Evolutionary conservation across 2,888 invertebrate species (phyloP).

Genomic region (Phortica okadai): DNA sequence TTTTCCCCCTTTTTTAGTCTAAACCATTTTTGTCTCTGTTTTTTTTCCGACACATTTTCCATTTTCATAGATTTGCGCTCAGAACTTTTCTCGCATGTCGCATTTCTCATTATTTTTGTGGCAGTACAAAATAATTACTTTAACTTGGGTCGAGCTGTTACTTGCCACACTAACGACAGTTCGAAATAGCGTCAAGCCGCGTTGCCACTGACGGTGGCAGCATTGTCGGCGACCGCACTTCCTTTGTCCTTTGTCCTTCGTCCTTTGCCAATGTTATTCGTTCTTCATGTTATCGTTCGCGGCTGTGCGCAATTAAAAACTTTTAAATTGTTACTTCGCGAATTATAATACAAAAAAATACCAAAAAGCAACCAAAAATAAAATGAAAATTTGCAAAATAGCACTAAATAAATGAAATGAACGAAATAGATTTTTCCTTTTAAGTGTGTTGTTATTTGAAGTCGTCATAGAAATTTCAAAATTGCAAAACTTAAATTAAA

Average conservation of each 20-base stretch:
- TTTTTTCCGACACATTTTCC: too few species aligned
- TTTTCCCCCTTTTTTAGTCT: too few species aligned
- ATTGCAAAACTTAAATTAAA: conserved; percentile 69
- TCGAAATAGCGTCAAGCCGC: too few species aligned
- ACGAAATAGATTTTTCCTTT: conserved; percentile 6
- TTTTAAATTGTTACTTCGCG: conserved; percentile 51
- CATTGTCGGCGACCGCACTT: not conserved
- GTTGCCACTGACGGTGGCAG: not conserved
- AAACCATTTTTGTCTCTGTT: too few species aligned
- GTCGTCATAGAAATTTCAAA: conserved; percentile 53
- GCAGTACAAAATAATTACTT: not conserved
- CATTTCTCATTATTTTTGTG: not conserved
- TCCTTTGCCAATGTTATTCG: not conserved
- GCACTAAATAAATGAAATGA: conserved; percentile 42
- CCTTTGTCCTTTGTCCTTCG: not conserved
- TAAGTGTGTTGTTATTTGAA: conserved; percentile 11
- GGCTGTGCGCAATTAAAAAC: conserved; percentile 69
- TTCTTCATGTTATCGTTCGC: conserved; percentile 57
- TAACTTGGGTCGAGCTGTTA: not conserved
- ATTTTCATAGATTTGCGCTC: too few species aligned
- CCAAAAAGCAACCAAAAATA: conserved; percentile 4
- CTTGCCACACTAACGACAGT: not conserved
- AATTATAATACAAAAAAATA: conserved; percentile 39
- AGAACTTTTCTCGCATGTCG: not conserved
- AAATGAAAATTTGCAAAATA: conserved; percentile 20